Base-by-base conservation (phyloP, 2,113 vertebrate species). In the Lipotes vexillifer region DNA sequence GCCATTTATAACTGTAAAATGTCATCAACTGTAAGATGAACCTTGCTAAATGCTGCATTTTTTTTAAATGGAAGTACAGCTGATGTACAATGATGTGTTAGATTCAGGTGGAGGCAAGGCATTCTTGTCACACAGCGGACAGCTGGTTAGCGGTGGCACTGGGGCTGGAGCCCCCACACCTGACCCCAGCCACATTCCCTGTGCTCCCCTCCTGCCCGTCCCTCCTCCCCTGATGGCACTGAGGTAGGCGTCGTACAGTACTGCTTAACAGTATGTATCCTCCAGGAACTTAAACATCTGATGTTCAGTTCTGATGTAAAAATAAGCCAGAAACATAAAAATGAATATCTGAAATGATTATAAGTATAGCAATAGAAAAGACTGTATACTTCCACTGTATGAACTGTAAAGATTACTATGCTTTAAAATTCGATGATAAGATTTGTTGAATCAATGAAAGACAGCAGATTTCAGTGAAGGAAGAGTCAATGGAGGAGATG, bases 1-100 rank as follows among this genome's bases (percentile, higher is more conserved):
- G 27, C 17, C 31, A 89, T 89, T 92, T 66, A 66, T 52, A 75
- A 97, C 2, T 4, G 4, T 80, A 93, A 93, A 74, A 63, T 66
- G 55, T 44, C 87, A 93, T 68, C 72, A 80, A 27, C 7, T 82
- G 6, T 52, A 36, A 72, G 29, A 61, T n/a, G 38, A 95, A 84
- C 77, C 55, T 25, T 96, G 18, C 63, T 86, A 69, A 65, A 63
- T 36, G 33, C 71, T 92, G 36, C 85, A 94, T 57, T 57, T 49
- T 49, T 49, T 49, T 1, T 1, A 4, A 49, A 49, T 20, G 49
- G 17, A 77, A 77, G 17, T 44, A 31, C 17, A 74, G 14, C 5
- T 74, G 41, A 31, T 31, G 27, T 31, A 74, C 41, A 8, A 29
- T 31, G 74, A 31, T 49, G 72, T 77, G 74, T 12, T 33, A 77